Conservation (phyloP, 1,140 invertebrate species). For the Zaprionus tsacasi region DNA sequence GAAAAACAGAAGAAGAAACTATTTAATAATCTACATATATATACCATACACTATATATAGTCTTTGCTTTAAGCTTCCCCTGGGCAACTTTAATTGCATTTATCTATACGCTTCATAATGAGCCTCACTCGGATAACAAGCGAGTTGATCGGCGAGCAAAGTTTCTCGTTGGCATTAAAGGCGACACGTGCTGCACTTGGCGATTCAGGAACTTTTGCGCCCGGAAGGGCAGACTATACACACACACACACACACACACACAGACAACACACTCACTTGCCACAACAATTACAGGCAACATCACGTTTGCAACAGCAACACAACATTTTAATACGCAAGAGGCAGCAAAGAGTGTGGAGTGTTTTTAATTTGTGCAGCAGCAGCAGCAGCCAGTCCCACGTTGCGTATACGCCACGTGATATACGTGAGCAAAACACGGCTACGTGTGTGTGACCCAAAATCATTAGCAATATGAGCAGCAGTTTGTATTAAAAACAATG, state of each 20-base stretch:
- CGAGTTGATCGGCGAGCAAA: constrained; percentile 5
- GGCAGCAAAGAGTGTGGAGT: constrained; percentile 38
- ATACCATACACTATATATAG: not conserved
- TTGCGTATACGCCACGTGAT: constrained; percentile 60
- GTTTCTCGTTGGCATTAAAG: constrained; percentile 20
- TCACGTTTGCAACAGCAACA: constrained; percentile 63
- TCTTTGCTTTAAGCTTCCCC: not conserved
- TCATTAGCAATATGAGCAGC: constrained; percentile 83
- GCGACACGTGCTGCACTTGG: constrained; percentile 49
- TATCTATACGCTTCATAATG: not conserved
- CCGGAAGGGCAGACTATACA: constrained; percentile 3
- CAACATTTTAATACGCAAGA: constrained; percentile 71
- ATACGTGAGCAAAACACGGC: constrained; percentile 67
- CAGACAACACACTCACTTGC: constrained; percentile 2
- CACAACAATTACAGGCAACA: constrained; percentile 64
- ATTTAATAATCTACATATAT: too few relatives aligned
- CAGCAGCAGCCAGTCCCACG: constrained; percentile 22
- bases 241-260: not conserved
- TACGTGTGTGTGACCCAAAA: constrained; percentile 74
- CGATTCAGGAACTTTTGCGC: constrained; percentile 35
- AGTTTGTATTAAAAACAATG: constrained; percentile 80
- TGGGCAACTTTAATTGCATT: not conserved
- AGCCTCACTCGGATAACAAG: not conserved
- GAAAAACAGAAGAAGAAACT: not conserved
- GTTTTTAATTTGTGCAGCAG: constrained; percentile 74